phyloP scores from a whole-genome alignment of 2,797 vertebrate species.

The Cirrhinus molitorella region DNA sequence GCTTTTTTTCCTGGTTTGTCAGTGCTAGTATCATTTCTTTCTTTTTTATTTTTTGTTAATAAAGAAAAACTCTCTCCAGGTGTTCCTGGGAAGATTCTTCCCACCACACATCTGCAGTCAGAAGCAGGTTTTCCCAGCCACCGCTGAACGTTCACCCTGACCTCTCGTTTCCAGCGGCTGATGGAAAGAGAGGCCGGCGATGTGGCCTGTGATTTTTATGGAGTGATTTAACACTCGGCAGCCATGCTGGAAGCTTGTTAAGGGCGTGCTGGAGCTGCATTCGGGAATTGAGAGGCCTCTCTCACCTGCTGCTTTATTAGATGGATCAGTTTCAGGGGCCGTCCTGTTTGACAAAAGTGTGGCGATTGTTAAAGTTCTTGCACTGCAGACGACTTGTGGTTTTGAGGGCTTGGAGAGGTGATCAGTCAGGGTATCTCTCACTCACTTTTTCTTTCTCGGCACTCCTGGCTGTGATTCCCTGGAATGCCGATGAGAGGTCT shows the following conservation, averaged over 20 bases:
- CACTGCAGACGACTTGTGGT: slow-evolving; percentile 38
- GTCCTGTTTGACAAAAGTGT: slow-evolving; percentile 40
- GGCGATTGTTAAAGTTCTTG: slow-evolving; percentile 51
- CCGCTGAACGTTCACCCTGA: slow-evolving; percentile 9
- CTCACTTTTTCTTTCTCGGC: slow-evolving; percentile 37
- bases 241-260: slow-evolving; percentile 57
- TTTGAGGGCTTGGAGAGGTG: slow-evolving; percentile 33
- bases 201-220: slow-evolving; percentile 56
- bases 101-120: slow-evolving; percentile 35
- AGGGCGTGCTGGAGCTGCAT: slow-evolving; percentile 6
- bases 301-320: slow-evolving; percentile 59
- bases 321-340: slow-evolving; percentile 52
- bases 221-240: slow-evolving; percentile 55
- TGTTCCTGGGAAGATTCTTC: slow-evolving; percentile 36
- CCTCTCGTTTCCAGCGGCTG: slow-evolving; percentile 34
- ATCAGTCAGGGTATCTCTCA: slow-evolving; percentile 49
- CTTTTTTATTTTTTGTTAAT: slow-evolving; percentile 1
- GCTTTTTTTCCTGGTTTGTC: background rate
- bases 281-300: slow-evolving; percentile 43
- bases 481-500: slow-evolving; percentile 57
- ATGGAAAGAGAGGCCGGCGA: slow-evolving; percentile 29
- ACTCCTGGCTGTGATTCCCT: slow-evolving; percentile 47
- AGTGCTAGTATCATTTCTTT: background rate
- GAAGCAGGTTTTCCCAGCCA: slow-evolving; percentile 41
- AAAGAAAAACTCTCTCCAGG: background rate